A percentile compares a stretch with the other conserved stretches of the same genome.
Evolutionary conservation across 2,113 vertebrate species (phyloP).

Genomic region (Pycnonotus jocosus): DNA sequence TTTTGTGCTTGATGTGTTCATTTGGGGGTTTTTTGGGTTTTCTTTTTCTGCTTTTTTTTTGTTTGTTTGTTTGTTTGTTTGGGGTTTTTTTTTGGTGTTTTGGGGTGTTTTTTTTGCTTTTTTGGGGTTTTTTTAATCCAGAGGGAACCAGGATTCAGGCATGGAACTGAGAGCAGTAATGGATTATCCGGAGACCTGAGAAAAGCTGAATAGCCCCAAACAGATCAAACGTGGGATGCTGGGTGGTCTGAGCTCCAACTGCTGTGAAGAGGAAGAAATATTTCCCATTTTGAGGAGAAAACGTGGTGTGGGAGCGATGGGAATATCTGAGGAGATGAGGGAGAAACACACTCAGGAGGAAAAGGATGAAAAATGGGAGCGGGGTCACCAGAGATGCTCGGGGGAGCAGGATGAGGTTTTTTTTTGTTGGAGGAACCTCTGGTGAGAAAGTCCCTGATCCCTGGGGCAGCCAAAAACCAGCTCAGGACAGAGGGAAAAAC

Average conservation of each 20-base stretch:
- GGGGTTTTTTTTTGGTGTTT: background rate
- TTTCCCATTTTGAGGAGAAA: background rate
- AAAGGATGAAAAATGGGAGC: background rate
- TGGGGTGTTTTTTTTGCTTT: background rate
- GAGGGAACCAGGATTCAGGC: background rate
- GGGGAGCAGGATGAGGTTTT: no score
- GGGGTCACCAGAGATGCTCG: background rate
- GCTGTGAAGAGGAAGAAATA: background rate
- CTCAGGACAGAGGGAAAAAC: background rate
- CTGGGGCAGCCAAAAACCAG: background rate
- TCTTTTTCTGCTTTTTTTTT: background rate
- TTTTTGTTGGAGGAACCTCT: background rate
- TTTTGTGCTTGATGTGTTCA: background rate
- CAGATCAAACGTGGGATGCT: background rate
- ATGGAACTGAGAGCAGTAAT: background rate
- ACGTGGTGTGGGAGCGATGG: rapidly evolving
- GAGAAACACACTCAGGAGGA: background rate
- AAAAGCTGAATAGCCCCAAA: background rate
- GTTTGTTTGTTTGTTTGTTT: no score
- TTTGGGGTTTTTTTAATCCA: background rate
- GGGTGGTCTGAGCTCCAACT: background rate
- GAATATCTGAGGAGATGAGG: background rate
- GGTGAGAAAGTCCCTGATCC: background rate
- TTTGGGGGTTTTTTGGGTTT: background rate
- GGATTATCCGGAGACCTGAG: background rate